Evolutionary conservation across 2,113 vertebrate species (phyloP).

Genomic region (Montifringilla adamsi): DNA sequence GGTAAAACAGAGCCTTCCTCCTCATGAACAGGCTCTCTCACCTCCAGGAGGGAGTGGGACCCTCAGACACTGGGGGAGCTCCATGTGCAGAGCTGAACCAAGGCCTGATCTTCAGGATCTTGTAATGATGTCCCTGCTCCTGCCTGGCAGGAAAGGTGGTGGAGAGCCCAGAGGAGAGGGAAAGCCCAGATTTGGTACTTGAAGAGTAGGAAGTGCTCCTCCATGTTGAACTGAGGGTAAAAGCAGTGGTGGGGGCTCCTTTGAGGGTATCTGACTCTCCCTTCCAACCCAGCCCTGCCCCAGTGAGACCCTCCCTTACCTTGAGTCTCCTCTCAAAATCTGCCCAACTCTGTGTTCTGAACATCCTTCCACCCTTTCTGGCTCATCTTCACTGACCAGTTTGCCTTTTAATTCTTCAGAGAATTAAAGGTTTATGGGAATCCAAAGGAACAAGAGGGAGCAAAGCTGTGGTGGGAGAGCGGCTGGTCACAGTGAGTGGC

Average conservation of each 20-base stretch:
- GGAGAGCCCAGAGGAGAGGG: background rate
- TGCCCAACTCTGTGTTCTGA: background rate
- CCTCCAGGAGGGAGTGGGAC: background rate
- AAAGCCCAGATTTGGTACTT: background rate
- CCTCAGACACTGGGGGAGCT: background rate
- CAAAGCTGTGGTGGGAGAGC: background rate
- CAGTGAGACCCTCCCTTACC: background rate
- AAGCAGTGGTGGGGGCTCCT: background rate
- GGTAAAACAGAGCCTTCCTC: background rate
- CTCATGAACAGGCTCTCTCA: background rate
- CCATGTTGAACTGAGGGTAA: background rate
- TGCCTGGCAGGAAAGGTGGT: rapidly evolving
- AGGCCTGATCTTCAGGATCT: background rate
- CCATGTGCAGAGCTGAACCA: background rate
- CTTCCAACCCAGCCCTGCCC: background rate
- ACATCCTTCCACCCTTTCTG: background rate
- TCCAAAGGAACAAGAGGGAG: background rate
- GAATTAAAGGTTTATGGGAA: background rate
- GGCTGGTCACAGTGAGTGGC: background rate
- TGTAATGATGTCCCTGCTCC: rapidly evolving
- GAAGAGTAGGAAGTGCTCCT: background rate
- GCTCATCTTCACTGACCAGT: rapidly evolving
- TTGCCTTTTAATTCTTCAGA: background rate
- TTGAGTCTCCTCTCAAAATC: background rate
- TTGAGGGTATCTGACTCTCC: background rate